A percentile compares a stretch with the other conserved stretches of the same genome.
phyloP scores from a whole-genome alignment of 2,888 invertebrate genomes.

The Alviniconcha strummeri region DNA sequence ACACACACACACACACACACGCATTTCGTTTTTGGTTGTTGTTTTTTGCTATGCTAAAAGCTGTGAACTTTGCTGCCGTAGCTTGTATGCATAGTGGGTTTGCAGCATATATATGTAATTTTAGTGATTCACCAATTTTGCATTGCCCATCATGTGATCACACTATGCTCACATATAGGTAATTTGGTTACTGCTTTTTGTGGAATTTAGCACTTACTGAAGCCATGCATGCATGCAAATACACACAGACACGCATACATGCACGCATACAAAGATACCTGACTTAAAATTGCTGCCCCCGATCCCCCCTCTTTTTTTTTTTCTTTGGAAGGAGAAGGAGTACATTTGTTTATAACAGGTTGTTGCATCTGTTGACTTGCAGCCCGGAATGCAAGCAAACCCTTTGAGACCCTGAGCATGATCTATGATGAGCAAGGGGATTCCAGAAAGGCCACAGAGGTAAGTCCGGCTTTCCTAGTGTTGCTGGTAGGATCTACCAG shows the following conservation, averaged over 20 bases:
- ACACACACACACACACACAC: too few species aligned
- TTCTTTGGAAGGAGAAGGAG: not conserved
- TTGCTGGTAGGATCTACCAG: not conserved
- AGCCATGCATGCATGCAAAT: not conserved
- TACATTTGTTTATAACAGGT: not conserved
- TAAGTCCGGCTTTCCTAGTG: conserved; percentile 39
- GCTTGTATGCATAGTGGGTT: too few species aligned
- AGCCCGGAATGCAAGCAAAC: conserved; percentile 89
- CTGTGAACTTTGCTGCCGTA: too few species aligned
- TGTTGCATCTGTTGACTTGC: conserved; percentile 6
- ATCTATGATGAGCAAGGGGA: conserved; percentile 88
- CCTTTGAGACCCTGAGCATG: conserved; percentile 91
- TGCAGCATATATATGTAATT: not conserved
- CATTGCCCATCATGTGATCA: not conserved
- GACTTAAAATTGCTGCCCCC: too few species aligned
- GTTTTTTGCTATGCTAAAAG: too few species aligned
- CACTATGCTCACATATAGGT: not conserved
- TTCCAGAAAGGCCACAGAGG: conserved; percentile 86
- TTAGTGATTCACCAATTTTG: not conserved
- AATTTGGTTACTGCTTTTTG: not conserved
- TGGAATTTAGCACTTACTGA: not conserved
- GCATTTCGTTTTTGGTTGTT: too few species aligned
- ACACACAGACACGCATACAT: not conserved
- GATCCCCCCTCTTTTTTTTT: not conserved
- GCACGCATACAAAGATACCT: not conserved